Evolutionary conservation across 2,888 invertebrate genomes (phyloP), one percentile per base, ranked within the genome.

Genomic region (Agrilus mali): DNA sequence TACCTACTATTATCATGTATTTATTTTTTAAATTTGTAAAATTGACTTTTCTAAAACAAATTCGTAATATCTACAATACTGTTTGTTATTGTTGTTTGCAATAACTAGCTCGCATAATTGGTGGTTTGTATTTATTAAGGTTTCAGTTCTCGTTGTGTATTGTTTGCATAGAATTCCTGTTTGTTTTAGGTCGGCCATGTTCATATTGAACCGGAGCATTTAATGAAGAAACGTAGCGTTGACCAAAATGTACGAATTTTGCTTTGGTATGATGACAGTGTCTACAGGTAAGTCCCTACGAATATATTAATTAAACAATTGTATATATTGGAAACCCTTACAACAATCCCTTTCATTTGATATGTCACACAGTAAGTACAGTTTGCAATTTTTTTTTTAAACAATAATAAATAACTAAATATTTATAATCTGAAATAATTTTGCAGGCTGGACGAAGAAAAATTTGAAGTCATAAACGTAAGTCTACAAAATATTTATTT

Each of bases 391-490:
- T 34, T 34, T 14, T 14, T 13, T 16, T 14, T 17, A 14, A 20
- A 36, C 22, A 13, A 7, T 33, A 12, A n/a, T n/a, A n/a, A n/a
- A n/a, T n/a, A n/a, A n/a, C n/a, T n/a, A n/a, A n/a, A n/a, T n/a
- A n/a, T n/a, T n/a, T n/a, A n/a, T n/a, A n/a, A 48, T 40, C 49
- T 47, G 51, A 45, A 48, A 41, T 58, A 60, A 50, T 61, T 55
- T 75, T 73, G 38, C 75, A 90, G 89, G 65, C 74, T 92, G 68
- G 86, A 87, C 55, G 73, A 74, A 54, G 82, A 86, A 60, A 86
- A 86, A 65, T 86, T 90, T 65, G 79, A 82, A 59, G 75, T 92
- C 66, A 89, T 92, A 54, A 89, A 92, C 68, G 90, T 90, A 70
- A 88, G 89, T 86, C 67, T 48, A 14, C 34, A 8, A 12, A 27